Conservation (phyloP, 2,888 invertebrate genomes). For the Dastarcus helophoroides region DNA sequence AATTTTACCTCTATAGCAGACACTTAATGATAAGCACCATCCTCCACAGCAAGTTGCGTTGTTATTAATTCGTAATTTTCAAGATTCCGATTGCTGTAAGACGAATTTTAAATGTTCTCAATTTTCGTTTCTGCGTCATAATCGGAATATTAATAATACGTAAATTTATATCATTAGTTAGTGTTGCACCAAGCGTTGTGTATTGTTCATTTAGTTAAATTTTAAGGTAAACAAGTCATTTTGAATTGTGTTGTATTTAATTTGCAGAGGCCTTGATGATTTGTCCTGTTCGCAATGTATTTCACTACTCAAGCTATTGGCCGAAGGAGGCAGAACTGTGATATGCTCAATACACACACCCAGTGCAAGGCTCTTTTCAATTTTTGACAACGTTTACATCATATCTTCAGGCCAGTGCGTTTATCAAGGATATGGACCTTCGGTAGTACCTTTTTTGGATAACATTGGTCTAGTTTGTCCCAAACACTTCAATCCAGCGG, state of each 20-base stretch:
- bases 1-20: too few relatives aligned
- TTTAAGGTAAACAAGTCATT: too few relatives aligned
- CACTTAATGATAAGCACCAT: too few relatives aligned
- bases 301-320: conserved; percentile 69
- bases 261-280: conserved; percentile 78
- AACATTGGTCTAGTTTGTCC: conserved; percentile 76
- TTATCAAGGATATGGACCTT: conserved; percentile 69
- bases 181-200: too few relatives aligned
- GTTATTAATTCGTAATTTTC: too few relatives aligned
- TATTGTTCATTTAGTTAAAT: too few relatives aligned
- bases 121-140: background rate
- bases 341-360: conserved; percentile 96
- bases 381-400: conserved; percentile 85
- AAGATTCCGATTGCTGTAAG: too few relatives aligned
- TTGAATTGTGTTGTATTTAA: conserved; percentile 3
- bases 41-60: too few relatives aligned
- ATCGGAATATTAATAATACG: too few relatives aligned
- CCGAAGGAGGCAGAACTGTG: conserved; percentile 78
- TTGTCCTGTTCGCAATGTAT: conserved; percentile 83
- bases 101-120: too few relatives aligned
- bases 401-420: conserved; percentile 82
- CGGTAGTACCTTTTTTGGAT: conserved; percentile 72
- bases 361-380: conserved; percentile 80
- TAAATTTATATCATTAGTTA: too few relatives aligned
- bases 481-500: conserved; percentile 88